Conservation (phyloP, 2,113 vertebrate genomes). For the human region DNA sequence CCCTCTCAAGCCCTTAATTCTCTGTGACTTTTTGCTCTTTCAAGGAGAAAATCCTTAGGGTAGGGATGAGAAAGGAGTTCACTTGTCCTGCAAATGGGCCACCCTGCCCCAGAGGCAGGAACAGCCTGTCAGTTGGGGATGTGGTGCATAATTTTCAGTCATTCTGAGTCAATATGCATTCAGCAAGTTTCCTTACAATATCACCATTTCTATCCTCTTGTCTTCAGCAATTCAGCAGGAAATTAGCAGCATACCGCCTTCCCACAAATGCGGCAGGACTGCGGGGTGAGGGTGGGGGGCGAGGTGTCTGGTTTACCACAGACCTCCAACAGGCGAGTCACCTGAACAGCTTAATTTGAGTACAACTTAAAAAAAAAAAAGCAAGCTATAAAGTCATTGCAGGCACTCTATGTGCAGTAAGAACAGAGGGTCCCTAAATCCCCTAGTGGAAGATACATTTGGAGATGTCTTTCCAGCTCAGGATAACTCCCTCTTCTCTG, state of each 20-base stretch:
- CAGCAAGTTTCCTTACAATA: conserved; percentile 27
- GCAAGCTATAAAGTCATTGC: background rate
- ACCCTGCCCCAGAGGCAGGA: background rate
- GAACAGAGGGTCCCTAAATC: background rate
- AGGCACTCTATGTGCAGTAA: background rate
- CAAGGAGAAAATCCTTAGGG: background rate
- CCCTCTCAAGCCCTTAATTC: background rate
- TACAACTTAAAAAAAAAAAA: background rate
- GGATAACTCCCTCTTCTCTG: background rate
- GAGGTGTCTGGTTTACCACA: conserved; percentile 16
- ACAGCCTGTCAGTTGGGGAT: background rate
- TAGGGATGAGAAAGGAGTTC: background rate
- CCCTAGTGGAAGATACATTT: background rate
- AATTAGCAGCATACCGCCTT: conserved; percentile 4
- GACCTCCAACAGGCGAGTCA: conserved; percentile 23
- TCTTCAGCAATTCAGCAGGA: conserved; percentile 43
- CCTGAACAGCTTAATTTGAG: background rate
- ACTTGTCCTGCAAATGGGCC: background rate
- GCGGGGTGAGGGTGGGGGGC: background rate
- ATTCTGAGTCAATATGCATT: conserved; percentile 10
- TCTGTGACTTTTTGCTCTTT: conserved; percentile 33
- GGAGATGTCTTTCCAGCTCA: background rate
- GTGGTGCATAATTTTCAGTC: background rate
- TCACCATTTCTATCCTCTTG: background rate
- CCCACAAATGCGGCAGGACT: conserved; percentile 28